Evolutionary conservation across 2,113 vertebrate genomes (phyloP).

Genomic region (Seriola dumerili): DNA sequence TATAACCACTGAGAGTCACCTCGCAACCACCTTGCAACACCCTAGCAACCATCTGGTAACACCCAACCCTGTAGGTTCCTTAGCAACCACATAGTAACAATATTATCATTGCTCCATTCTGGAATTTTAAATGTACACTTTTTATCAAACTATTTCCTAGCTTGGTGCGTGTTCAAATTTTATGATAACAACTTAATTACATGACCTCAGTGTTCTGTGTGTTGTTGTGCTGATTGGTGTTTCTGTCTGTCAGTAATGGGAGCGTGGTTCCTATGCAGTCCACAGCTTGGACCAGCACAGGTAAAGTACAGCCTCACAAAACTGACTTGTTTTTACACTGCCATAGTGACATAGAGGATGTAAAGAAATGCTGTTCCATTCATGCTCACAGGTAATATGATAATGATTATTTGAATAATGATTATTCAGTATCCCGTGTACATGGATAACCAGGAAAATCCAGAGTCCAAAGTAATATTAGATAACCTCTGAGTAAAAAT

Average conservation of each 20-base stretch:
- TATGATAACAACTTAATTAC: too few species aligned
- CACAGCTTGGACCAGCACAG: conserved; percentile 63
- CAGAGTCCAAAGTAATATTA: neutral
- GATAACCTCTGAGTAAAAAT: neutral
- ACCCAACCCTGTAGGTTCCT: neutral
- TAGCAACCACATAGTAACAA: neutral
- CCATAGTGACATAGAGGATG: neutral
- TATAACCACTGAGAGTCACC: neutral
- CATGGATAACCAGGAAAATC: neutral
- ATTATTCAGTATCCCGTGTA: neutral
- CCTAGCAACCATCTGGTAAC: too few species aligned
- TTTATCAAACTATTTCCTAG: neutral
- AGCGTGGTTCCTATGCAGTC: conserved; percentile 35
- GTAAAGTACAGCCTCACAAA: conserved; percentile 26
- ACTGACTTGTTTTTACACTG: neutral
- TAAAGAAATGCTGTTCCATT: neutral
- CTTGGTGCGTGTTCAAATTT: neutral
- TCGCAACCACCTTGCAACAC: neutral
- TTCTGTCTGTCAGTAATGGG: conserved; percentile 57
- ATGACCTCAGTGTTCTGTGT: too few species aligned
- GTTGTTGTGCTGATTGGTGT: conserved; percentile 3
- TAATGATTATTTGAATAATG: neutral
- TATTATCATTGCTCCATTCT: neutral
- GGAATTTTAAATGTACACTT: neutral
- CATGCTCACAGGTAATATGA: neutral